Percentiles rank a stretch among this genome's conserved stretches.
phyloP scores from a whole-genome alignment of 2,888 invertebrate species.

The Apotomis capreana region DNA sequence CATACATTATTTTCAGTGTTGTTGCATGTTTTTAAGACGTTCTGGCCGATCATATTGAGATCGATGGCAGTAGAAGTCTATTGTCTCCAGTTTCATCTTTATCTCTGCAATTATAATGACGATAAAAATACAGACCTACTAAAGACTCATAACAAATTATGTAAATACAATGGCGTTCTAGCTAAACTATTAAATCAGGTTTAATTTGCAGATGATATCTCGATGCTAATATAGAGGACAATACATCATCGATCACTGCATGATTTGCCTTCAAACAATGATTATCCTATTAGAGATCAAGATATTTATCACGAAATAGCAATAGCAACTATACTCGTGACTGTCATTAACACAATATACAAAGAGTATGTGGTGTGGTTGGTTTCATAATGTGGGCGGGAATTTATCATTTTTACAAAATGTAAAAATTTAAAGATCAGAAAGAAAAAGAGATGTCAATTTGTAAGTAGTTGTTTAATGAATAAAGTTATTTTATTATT shows the following conservation, averaged over 20 bases:
- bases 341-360: constrained; percentile 15
- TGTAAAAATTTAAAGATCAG: too few species aligned
- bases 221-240: constrained; percentile 12
- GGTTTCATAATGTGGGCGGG: background rate
- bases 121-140: too few species aligned
- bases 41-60: too few species aligned
- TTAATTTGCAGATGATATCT: constrained; percentile 17
- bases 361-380: background rate
- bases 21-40: too few species aligned
- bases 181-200: constrained; percentile 16
- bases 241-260: constrained; percentile 24
- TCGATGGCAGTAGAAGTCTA: too few species aligned
- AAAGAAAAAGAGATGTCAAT: too few species aligned
- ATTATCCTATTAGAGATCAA: constrained; percentile 25
- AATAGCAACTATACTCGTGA: constrained; percentile 15
- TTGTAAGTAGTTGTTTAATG: too few species aligned
- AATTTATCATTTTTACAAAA: background rate
- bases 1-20: too few species aligned
- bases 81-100: too few species aligned
- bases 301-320: constrained; percentile 27
- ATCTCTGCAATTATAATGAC: too few species aligned
- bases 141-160: background rate
- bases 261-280: constrained; percentile 28
- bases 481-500: too few species aligned
- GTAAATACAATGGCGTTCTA: constrained; percentile 3